These are phyloP conservation scores for Augiades crinisus DNA, from an alignment of 2,888 invertebrate genomes.

Conservation along the genomic window DNA sequence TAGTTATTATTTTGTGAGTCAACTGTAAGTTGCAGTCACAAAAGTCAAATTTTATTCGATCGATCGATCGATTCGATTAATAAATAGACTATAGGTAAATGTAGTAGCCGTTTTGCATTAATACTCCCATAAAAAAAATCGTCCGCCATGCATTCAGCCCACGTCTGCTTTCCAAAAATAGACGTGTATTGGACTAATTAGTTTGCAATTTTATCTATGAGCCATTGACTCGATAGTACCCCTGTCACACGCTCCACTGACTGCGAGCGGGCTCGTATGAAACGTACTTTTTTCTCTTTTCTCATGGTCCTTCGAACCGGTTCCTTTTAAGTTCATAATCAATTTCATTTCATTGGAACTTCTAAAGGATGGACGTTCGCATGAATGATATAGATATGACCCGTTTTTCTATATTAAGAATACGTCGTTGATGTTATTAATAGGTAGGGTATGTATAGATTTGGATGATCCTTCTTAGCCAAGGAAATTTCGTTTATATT, in stretches of 20 bases:
- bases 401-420: constrained; percentile 15
- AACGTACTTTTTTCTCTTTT: constrained; percentile 12
- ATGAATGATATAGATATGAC: constrained; percentile 13
- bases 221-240: constrained; percentile 11
- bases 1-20: too few species aligned
- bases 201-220: constrained; percentile 11
- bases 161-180: neutral
- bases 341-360: constrained; percentile 23
- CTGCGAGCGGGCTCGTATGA: constrained; percentile 2
- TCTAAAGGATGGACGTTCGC: constrained; percentile 14
- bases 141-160: neutral
- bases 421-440: too few species aligned
- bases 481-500: too few species aligned
- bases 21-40: too few species aligned
- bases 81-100: too few species aligned
- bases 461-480: too few species aligned
- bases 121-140: too few species aligned
- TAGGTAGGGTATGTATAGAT: too few species aligned
- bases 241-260: constrained; percentile 17
- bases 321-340: constrained; percentile 23
- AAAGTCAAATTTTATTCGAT: too few species aligned
- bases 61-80: too few species aligned
- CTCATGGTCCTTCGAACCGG: constrained; percentile 22
- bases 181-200: neutral
- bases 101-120: too few species aligned